Evolutionary conservation across 2,797 vertebrate genomes (phyloP).

Genomic region (Lates japonicus): DNA sequence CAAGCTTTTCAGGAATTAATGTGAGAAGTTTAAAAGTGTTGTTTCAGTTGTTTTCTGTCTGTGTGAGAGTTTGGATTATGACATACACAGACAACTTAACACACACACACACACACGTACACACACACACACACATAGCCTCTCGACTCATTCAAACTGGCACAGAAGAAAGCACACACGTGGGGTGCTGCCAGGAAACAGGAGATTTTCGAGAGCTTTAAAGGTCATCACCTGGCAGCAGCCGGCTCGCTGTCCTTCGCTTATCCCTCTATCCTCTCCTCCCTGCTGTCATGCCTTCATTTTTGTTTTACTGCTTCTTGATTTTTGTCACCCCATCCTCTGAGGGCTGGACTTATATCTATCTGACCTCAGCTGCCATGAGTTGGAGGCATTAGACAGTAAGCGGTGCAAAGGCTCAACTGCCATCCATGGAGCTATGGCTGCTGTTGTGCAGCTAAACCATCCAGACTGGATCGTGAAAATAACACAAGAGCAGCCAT

Average conservation of each 20-base stretch:
- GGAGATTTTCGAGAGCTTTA: constrained; percentile 65
- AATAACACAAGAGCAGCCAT: constrained; percentile 26
- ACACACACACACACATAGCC: not conserved
- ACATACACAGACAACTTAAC: constrained; percentile 7
- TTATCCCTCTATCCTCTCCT: constrained; percentile 44
- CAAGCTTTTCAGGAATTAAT: constrained; percentile 4
- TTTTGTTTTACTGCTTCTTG: not conserved
- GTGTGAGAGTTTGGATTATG: constrained; percentile 14
- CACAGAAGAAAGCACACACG: constrained; percentile 6
- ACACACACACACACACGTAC: not conserved
- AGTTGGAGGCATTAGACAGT: constrained; percentile 13
- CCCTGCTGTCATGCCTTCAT: constrained; percentile 19
- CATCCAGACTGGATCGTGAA: constrained; percentile 1
- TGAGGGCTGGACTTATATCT: constrained; percentile 11
- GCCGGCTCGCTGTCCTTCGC: too few species aligned
- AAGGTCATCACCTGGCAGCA: constrained; percentile 66
- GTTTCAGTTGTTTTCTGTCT: constrained; percentile 15
- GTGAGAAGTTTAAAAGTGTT: not conserved
- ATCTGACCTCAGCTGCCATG: constrained; percentile 29
- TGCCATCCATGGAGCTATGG: not conserved
- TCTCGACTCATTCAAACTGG: constrained; percentile 23
- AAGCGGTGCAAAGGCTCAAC: constrained; percentile 20
- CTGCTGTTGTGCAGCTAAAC: constrained; percentile 8
- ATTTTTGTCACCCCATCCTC: not conserved
- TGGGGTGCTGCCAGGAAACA: constrained; percentile 49